Percentiles rank a stretch among this genome's conserved stretches.
Evolutionary conservation across 1,140 invertebrate species (phyloP).

Genomic region (Leucophenga varia): DNA sequence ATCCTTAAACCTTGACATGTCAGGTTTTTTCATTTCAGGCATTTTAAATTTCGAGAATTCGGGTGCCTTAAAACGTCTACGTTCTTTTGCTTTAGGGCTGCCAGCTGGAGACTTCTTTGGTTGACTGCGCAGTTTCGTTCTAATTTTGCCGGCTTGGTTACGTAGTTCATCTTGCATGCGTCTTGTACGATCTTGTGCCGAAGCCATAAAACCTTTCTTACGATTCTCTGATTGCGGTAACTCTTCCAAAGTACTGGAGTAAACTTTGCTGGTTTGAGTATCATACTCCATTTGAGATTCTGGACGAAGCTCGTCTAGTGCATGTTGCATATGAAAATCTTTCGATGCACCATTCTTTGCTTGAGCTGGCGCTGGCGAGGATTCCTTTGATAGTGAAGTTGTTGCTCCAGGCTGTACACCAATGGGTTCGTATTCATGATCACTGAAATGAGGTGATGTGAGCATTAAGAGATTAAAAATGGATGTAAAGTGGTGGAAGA

Average conservation of each 20-base stretch:
- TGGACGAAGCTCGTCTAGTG: conserved; percentile 41
- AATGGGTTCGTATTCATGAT: conserved; percentile 87
- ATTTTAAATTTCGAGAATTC: conserved; percentile 58
- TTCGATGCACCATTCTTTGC: conserved; percentile 5
- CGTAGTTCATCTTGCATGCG: conserved; percentile 62
- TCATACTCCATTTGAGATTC: conserved; percentile 67
- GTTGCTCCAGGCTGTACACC: conserved; percentile 58
- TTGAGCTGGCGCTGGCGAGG: conserved; percentile 24
- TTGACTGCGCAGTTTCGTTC: conserved; percentile 63
- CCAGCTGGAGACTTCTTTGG: conserved; percentile 49
- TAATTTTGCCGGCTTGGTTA: conserved; percentile 63
- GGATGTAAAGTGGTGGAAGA: neutral
- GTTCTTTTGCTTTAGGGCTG: conserved; percentile 52
- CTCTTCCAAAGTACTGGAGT: conserved; percentile 66
- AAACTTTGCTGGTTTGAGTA: conserved; percentile 68
- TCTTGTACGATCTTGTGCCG: conserved; percentile 60
- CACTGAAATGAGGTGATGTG: conserved; percentile 62
- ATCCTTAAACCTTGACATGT: conserved; percentile 62
- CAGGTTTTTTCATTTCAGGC: conserved; percentile 64
- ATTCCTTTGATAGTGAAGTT: conserved; percentile 18
- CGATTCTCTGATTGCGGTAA: conserved; percentile 63
- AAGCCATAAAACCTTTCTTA: conserved; percentile 57
- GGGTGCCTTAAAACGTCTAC: conserved; percentile 44
- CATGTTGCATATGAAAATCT: conserved; percentile 12
- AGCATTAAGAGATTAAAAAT: neutral